These are phyloP conservation scores for Aricia agestis DNA, from an alignment of 1,140 invertebrate genomes.

Conservation along the genomic window DNA sequence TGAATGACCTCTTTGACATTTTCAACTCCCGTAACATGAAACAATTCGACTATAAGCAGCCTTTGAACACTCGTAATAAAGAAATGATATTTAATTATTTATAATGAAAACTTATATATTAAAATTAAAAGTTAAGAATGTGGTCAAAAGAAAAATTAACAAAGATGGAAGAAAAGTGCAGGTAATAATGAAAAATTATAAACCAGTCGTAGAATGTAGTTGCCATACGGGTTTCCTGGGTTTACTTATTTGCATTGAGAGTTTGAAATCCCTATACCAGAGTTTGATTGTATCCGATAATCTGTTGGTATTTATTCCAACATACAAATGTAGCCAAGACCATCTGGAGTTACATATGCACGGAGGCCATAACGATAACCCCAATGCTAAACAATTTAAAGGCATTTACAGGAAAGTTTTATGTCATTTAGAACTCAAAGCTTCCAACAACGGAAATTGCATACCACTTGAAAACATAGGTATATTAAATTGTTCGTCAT, in stretches of 20 bases:
- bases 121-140: slow-evolving; percentile 24
- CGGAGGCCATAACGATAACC: slow-evolving; percentile 60
- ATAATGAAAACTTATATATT: slow-evolving; percentile 23
- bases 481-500: slow-evolving; percentile 21
- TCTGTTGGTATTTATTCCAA: slow-evolving; percentile 35
- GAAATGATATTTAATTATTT: slow-evolving; percentile 21
- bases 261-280: slow-evolving; percentile 37
- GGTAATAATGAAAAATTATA: slow-evolving; percentile 17
- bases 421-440: slow-evolving; percentile 29
- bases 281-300: slow-evolving; percentile 30
- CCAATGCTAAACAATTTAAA: slow-evolving; percentile 42
- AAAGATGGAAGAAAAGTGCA: slow-evolving; percentile 12
- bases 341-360: slow-evolving; percentile 52
- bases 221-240: slow-evolving; percentile 35
- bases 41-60: slow-evolving; percentile 23
- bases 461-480: slow-evolving; percentile 22
- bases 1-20: slow-evolving; percentile 33
- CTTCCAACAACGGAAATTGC: slow-evolving; percentile 19
- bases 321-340: slow-evolving; percentile 58
- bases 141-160: slow-evolving; percentile 22
- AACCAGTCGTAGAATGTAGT: slow-evolving; percentile 21
- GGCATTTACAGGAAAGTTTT: slow-evolving; percentile 34
- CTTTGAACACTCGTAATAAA: slow-evolving; percentile 20
- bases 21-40: slow-evolving; percentile 24
- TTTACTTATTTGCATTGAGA: slow-evolving; percentile 32